Evolutionary conservation across 2,113 vertebrate species (phyloP), one percentile per base, ranked within the genome.

Genomic region (Noturus placidus): DNA sequence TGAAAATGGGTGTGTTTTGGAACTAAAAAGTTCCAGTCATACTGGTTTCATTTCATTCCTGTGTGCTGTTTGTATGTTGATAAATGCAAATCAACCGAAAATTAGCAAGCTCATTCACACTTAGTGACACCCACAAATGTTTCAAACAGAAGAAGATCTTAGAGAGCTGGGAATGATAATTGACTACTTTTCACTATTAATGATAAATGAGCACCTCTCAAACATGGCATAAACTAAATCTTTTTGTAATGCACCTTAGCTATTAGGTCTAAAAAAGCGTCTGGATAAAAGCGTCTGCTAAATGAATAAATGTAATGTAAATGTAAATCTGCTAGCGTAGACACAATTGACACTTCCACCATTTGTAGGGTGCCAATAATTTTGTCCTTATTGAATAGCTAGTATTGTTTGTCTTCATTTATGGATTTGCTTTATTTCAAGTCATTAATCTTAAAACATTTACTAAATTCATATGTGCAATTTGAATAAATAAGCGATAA

Each of bases 311-410:
- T n/a, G n/a, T n/a, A n/a, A n/a, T n/a, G n/a, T n/a, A n/a, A n/a
- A n/a, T n/a, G n/a, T n/a, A n/a, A 0, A 0, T 10, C 11, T 27
- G 8, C 13, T 27, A 6, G 14, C 6, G 15, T 4, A 50, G 38
- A 76, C 42, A n/a, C 25, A 77, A n/a, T 52, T 50, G n/a, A 50
- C 22, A 77, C 1, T 13, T n/a, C 25, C 42, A 19, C 76, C 50
- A 30, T 50, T 52, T 50, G 27, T 1, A n/a, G 10, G 5, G 30
- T 35, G 30, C 67, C 30, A 35, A 35, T 70, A 70, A 30, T 77
- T 77, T 50, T 77, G 4, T 77, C 13, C 42, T 52, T 15, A 27
- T 15, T 50, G 14, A 50, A 77, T 27, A 50, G 20, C 72, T 42
- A 27, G 4, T 77, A 10, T 15, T 14, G 27, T 27, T 27, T 77